These are phyloP conservation scores for Rostratula benghalensis DNA, from an alignment of 2,113 vertebrate species.

Conservation along the genomic window DNA sequence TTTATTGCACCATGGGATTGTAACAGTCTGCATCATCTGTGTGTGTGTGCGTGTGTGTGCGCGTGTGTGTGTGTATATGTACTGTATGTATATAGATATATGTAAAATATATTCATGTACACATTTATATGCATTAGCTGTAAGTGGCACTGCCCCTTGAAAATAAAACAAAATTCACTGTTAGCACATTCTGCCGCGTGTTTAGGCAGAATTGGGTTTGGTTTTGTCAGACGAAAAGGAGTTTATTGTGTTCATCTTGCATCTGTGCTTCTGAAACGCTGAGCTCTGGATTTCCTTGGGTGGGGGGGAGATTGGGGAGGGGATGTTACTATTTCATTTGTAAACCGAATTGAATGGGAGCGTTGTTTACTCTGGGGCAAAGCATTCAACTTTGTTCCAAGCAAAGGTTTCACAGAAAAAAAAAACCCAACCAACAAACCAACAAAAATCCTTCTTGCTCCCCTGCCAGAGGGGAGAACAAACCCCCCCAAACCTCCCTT, in stretches of 20 bases:
- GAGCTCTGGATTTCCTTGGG: background rate
- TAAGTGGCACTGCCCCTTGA: slow-evolving; percentile 54
- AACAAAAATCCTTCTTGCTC: background rate
- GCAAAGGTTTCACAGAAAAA: background rate
- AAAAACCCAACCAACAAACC: too few relatives aligned
- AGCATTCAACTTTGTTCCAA: background rate
- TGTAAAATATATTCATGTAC: slow-evolving; percentile 65
- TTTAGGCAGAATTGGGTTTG: slow-evolving; percentile 11
- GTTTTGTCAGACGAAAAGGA: slow-evolving; percentile 7
- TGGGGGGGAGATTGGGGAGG: background rate
- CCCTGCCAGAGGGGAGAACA: background rate
- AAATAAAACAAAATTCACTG: slow-evolving; percentile 16
- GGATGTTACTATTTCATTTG: background rate
- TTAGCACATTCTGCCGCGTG: background rate
- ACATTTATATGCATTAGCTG: slow-evolving; percentile 62
- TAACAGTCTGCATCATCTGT: slow-evolving; percentile 65
- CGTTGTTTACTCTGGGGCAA: background rate
- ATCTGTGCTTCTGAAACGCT: slow-evolving; percentile 33
- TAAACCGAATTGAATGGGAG: background rate
- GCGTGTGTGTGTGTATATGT: slow-evolving; percentile 35
- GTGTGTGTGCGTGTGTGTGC: background rate
- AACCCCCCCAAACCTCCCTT: background rate
- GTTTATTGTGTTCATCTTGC: slow-evolving; percentile 40
- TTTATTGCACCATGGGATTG: slow-evolving; percentile 68
- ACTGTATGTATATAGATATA: slow-evolving; percentile 71